A percentile compares a stretch with the other conserved stretches of the same genome.
These are phyloP conservation scores for Podarcis muralis DNA, from an alignment of 2,113 vertebrate genomes.

Conservation along the genomic window DNA sequence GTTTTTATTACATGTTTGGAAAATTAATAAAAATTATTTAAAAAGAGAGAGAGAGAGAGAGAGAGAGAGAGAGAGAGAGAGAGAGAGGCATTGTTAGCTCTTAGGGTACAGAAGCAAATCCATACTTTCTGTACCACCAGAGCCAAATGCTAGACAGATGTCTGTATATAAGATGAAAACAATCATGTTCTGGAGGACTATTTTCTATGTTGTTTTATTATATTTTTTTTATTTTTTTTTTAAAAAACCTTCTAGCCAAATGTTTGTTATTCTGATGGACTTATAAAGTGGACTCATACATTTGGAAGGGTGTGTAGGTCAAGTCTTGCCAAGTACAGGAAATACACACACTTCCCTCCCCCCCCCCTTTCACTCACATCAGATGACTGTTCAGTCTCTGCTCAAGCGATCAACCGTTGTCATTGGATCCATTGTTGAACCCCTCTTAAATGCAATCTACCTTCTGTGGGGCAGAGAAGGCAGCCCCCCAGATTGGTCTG, in stretches of 20 bases:
- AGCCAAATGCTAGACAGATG: neutral
- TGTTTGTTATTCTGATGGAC: neutral
- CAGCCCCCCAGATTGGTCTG: too few relatives aligned
- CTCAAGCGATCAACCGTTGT: too few relatives aligned
- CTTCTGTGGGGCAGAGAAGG: too few relatives aligned
- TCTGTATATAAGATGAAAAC: neutral
- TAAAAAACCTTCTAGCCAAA: neutral
- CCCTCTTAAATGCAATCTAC: too few relatives aligned
- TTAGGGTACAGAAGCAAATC: neutral
- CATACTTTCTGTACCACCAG: neutral
- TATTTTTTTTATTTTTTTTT: neutral
- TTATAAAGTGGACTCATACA: neutral
- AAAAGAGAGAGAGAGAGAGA: neutral
- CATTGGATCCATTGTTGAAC: too few relatives aligned
- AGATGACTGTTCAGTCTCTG: too few relatives aligned
- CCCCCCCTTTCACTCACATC: too few relatives aligned
- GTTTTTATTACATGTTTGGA: too few relatives aligned
- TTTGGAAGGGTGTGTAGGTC: too few relatives aligned
- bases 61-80: neutral
- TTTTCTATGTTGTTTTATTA: neutral
- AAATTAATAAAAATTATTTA: too few relatives aligned
- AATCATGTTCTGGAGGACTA: fast-evolving
- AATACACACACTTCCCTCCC: too few relatives aligned
- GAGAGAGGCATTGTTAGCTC: neutral
- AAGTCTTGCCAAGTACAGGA: too few relatives aligned